Evolutionary conservation across 2,888 invertebrate genomes (phyloP).

Genomic region (Synergus umbraculus): DNA sequence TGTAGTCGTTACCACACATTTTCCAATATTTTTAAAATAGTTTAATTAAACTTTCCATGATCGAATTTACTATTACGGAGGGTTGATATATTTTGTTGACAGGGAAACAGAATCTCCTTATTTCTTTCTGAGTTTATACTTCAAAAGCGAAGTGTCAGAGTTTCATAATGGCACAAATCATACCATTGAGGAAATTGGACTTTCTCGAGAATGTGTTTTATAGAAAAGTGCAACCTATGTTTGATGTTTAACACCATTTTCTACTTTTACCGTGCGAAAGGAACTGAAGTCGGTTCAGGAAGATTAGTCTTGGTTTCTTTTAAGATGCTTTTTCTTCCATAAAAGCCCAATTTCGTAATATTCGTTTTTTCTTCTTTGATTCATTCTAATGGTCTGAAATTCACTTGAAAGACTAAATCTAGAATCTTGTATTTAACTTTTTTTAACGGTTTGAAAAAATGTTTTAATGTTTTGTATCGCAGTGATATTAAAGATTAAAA

Average conservation of each 20-base stretch:
- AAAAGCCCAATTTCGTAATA: not conserved
- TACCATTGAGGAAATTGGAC: not conserved
- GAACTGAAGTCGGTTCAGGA: not conserved
- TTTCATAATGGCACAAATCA: not conserved
- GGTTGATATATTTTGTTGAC: not conserved
- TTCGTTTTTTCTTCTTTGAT: not conserved
- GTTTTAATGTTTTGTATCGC: constrained; percentile 52
- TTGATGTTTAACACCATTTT: not conserved
- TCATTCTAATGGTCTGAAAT: not conserved
- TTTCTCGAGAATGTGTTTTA: not conserved
- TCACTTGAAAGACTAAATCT: not conserved
- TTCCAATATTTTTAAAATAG: too few species aligned
- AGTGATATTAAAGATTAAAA: constrained; percentile 55
- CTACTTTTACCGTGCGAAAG: not conserved
- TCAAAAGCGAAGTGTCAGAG: not conserved
- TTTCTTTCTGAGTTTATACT: not conserved
- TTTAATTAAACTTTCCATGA: too few species aligned
- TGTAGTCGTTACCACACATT: too few species aligned
- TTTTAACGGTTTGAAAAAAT: constrained; percentile 19
- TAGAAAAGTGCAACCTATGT: not conserved
- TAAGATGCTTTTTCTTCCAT: not conserved
- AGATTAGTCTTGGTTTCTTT: not conserved
- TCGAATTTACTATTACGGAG: not conserved
- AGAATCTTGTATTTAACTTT: not conserved
- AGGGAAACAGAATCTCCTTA: not conserved